Percentiles rank a stretch among this genome's conserved stretches.
These are phyloP conservation scores for Lycia hirtaria DNA, from an alignment of 2,888 invertebrate genomes.

Conservation along the genomic window DNA sequence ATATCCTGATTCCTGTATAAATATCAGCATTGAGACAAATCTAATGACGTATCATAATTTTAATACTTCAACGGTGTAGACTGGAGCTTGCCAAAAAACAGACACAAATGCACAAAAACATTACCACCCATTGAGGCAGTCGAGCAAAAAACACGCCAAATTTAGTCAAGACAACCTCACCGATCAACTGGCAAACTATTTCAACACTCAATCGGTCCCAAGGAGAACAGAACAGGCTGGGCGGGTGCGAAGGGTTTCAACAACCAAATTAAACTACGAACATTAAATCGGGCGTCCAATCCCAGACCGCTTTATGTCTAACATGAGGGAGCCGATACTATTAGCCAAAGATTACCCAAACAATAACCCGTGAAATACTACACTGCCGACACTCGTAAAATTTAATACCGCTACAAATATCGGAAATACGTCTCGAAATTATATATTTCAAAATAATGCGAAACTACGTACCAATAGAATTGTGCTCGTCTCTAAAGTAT, in stretches of 20 bases:
- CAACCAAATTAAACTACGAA: slow-evolving; percentile 34
- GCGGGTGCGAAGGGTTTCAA: slow-evolving; percentile 27
- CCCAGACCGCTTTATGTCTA: slow-evolving; percentile 36
- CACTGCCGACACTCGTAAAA: slow-evolving; percentile 58
- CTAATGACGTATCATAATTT: too few relatives aligned
- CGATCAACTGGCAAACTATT: slow-evolving; percentile 14
- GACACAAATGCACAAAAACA: too few relatives aligned
- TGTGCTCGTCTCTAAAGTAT: too few relatives aligned
- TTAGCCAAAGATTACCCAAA: slow-evolving; percentile 52
- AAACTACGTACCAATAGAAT: too few relatives aligned
- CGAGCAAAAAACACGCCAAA: slow-evolving; percentile 2
- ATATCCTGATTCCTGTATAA: too few relatives aligned
- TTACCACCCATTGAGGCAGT: neutral
- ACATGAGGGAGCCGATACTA: slow-evolving; percentile 43
- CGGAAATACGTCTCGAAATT: slow-evolving; percentile 56
- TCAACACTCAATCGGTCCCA: slow-evolving; percentile 18
- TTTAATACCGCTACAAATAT: slow-evolving; percentile 65
- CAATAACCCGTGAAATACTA: slow-evolving; percentile 61
- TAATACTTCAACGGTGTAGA: too few relatives aligned
- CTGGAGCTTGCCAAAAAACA: too few relatives aligned
- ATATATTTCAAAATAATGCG: slow-evolving; percentile 65
- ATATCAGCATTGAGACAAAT: too few relatives aligned
- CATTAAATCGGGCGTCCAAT: slow-evolving; percentile 29
- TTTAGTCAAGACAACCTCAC: slow-evolving; percentile 4
- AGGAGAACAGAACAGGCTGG: slow-evolving; percentile 28